phyloP scores from a whole-genome alignment of 2,113 vertebrate species.

The Lepus timidus region DNA sequence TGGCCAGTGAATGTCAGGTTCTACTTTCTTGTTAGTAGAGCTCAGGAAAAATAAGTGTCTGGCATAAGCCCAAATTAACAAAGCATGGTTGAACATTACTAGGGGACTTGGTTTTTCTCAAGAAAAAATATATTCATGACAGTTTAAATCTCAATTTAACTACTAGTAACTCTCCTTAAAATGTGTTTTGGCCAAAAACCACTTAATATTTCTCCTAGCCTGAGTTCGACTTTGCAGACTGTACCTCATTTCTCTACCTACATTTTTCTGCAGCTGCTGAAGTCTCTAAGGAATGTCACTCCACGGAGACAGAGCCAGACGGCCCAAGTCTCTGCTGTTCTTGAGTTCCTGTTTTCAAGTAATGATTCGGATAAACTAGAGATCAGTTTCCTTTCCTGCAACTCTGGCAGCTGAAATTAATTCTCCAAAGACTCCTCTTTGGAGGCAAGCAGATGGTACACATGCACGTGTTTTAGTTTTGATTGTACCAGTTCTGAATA shows the following conservation, averaged over 20 bases:
- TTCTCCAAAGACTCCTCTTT: conserved; percentile 80
- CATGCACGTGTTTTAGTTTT: conserved; percentile 66
- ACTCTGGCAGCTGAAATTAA: conserved; percentile 69
- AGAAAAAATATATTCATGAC: background rate
- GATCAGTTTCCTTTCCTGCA: conserved; percentile 50
- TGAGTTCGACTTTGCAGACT: conserved; percentile 52
- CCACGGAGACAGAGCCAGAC: conserved; percentile 70
- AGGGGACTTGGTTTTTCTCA: background rate
- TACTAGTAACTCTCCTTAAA: conserved; percentile 21
- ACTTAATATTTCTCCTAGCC: conserved; percentile 14
- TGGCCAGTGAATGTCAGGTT: background rate
- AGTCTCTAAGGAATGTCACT: conserved; percentile 70
- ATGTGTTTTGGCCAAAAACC: conserved; percentile 7
- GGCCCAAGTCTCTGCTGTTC: conserved; percentile 62
- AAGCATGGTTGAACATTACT: background rate
- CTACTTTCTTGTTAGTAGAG: background rate
- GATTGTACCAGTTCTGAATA: conserved; percentile 77
- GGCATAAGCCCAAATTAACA: background rate
- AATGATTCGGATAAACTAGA: conserved; percentile 54
- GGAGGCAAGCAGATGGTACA: conserved; percentile 80
- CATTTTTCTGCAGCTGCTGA: conserved; percentile 68
- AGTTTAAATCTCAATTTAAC: background rate
- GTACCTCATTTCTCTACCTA: conserved; percentile 64
- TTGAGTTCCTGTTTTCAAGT: conserved; percentile 73
- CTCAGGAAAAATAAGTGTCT: background rate